Evolutionary conservation across 2,888 invertebrate genomes (phyloP).

Genomic region (Archips crataeganus): DNA sequence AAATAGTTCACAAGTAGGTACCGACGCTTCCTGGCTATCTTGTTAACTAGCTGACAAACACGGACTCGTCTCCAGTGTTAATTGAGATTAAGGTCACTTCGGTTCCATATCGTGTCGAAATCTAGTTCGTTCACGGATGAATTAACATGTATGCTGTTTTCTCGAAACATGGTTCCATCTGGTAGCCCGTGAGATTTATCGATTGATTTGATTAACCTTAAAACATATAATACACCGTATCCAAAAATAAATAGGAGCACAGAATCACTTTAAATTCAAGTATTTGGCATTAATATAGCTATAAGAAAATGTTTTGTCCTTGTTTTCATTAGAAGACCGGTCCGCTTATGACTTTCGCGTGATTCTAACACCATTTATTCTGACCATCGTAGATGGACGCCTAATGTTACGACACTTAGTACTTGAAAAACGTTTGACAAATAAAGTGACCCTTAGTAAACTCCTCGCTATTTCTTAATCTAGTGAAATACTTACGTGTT

Average conservation of each 20-base stretch:
- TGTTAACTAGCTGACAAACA: constrained; percentile 74
- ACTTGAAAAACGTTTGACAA: constrained; percentile 32
- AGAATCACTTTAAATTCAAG: background rate
- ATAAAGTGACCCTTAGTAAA: constrained; percentile 25
- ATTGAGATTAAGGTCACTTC: constrained; percentile 68
- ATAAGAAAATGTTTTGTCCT: constrained; percentile 46
- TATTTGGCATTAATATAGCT: constrained; percentile 37
- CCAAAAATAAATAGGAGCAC: constrained; percentile 14
- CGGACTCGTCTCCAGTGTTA: constrained; percentile 62
- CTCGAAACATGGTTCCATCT: constrained; percentile 26
- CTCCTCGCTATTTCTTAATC: constrained; percentile 29
- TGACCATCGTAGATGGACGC: constrained; percentile 24
- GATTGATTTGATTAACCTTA: constrained; percentile 16
- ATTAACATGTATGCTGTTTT: constrained; percentile 24
- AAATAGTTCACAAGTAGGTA: constrained; percentile 57
- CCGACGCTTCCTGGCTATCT: constrained; percentile 70
- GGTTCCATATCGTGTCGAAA: constrained; percentile 44
- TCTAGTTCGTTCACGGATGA: constrained; percentile 28
- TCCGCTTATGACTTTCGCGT: constrained; percentile 47
- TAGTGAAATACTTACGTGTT: constrained; percentile 34
- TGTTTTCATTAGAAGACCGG: constrained; percentile 48
- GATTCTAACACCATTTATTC: constrained; percentile 46
- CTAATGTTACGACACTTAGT: constrained; percentile 38
- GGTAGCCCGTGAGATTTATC: constrained; percentile 20
- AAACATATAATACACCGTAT: constrained; percentile 8